Evolutionary conservation across 2,113 vertebrate genomes (phyloP), one percentile per base, ranked within the genome.

Genomic region (Mustela nigripes): DNA sequence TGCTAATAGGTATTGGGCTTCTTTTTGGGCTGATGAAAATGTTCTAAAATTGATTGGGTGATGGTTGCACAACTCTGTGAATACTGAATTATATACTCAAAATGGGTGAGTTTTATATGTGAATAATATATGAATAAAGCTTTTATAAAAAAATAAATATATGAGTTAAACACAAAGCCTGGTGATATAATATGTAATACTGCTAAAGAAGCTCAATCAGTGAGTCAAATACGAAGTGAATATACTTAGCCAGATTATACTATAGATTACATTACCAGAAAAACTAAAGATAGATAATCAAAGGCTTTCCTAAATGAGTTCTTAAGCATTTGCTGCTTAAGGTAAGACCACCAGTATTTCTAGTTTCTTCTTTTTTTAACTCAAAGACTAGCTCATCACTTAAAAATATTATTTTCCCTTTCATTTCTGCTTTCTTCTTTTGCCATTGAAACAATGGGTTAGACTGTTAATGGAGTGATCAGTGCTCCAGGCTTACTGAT

Each of bases 121-220:
- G 74, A 63, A 91, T 76, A 87, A 60, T 73, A 95, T 26, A 31
- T 91, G 79, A 96, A 85, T 67, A 98, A 97, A 89, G 73, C 39
- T 87, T 28, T 89, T 94, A 98, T 94, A 50, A 76, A 79, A 88
- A 67, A 95, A 76, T 60, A 84, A 92, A 69, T 50, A 19, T 48
- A 80, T 21, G 36, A 94, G 71, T 60, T 45, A 92, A 92, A 15
- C 36, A 65, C n/a, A 94, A 89, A 92, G 79, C 22, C 80, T 90
- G 36, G 85, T 95, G 91, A 95, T 79, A 92, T 89, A 86, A 92
- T 85, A 86, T 45, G 33, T 45, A 96, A 90, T 28, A 73, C 18
- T 94, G 74, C 80, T 95, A 94, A 87, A 71, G 60, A 92, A 83
- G 50, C 28, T 90, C 65, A 73, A 81, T 89, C 56, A 94, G n/a